Evolutionary conservation across 1,140 invertebrate species (phyloP).

Genomic region (Saxidomus purpurata): DNA sequence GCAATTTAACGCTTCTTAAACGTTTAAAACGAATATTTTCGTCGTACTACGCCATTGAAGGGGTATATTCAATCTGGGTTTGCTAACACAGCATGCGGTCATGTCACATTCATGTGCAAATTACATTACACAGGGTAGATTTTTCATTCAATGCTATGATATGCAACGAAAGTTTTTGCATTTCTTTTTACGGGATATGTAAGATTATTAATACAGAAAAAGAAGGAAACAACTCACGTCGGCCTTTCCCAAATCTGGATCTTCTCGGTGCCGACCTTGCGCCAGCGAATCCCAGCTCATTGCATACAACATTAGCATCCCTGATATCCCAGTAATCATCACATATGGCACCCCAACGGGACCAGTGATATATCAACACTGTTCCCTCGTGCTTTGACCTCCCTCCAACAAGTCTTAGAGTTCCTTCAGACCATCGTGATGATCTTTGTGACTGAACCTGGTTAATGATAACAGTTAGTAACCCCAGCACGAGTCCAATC

Average conservation of each 20-base stretch:
- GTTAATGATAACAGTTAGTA: constrained; percentile 2
- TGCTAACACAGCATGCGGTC: too few species aligned
- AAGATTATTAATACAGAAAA: too few species aligned
- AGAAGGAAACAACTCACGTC: constrained; percentile 66
- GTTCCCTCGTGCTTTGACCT: constrained; percentile 71
- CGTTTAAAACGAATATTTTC: too few species aligned
- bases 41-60: too few species aligned
- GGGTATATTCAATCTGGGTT: too few species aligned
- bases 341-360: constrained; percentile 82
- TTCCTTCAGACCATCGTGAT: constrained; percentile 59
- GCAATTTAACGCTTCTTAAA: too few species aligned
- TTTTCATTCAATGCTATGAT: too few species aligned
- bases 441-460: constrained; percentile 29
- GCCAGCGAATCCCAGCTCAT: constrained; percentile 78
- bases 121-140: too few species aligned
- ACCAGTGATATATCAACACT: constrained; percentile 76
- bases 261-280: constrained; percentile 50
- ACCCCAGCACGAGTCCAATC: neutral
- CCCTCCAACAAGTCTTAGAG: constrained; percentile 72
- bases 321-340: constrained; percentile 81
- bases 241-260: constrained; percentile 70
- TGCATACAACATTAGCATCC: constrained; percentile 82
- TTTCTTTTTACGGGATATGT: too few species aligned
- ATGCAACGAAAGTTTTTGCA: too few species aligned
- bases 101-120: too few species aligned